phyloP scores from a whole-genome alignment of 2,888 invertebrate genomes.

The Mellilla xanthometata region DNA sequence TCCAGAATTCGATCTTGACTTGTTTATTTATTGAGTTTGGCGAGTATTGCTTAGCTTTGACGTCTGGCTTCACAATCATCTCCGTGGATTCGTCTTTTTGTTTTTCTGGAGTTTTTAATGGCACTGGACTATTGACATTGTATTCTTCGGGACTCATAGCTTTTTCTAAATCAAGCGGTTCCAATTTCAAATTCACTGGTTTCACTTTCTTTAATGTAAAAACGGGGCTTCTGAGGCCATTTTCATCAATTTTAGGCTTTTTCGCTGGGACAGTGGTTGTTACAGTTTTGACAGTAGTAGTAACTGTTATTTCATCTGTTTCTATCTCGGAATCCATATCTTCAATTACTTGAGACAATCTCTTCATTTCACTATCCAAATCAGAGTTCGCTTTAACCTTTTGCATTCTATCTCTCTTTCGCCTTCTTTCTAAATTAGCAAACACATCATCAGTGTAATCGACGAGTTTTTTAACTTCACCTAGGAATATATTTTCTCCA shows the following conservation, averaged over 20 bases:
- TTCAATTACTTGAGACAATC: slow-evolving; percentile 70
- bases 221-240: slow-evolving; percentile 57
- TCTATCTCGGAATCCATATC: slow-evolving; percentile 61
- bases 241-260: slow-evolving; percentile 43
- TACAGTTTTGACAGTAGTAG: slow-evolving; percentile 35
- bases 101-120: slow-evolving; percentile 44
- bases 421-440: slow-evolving; percentile 53
- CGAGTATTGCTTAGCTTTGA: slow-evolving; percentile 35
- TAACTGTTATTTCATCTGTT: slow-evolving; percentile 40
- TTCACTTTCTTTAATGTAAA: slow-evolving; percentile 68
- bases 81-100: slow-evolving; percentile 54
- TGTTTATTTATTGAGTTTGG: slow-evolving; percentile 45
- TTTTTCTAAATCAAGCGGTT: slow-evolving; percentile 29
- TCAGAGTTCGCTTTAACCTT: slow-evolving; percentile 59
- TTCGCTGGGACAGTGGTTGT: slow-evolving; percentile 40
- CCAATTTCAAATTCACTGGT: slow-evolving; percentile 50
- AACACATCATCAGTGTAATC: slow-evolving; percentile 57
- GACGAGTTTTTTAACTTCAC: slow-evolving; percentile 67
- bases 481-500: slow-evolving; percentile 73
- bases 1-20: slow-evolving; percentile 65
- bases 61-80: slow-evolving; percentile 48
- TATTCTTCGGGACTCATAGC: slow-evolving; percentile 29
- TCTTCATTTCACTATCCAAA: slow-evolving; percentile 72
- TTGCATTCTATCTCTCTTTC: slow-evolving; percentile 50
- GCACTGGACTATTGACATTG: slow-evolving; percentile 11